Base-by-base conservation (phyloP, 2,797 vertebrate species). In the Halcyon chelicuti region DNA sequence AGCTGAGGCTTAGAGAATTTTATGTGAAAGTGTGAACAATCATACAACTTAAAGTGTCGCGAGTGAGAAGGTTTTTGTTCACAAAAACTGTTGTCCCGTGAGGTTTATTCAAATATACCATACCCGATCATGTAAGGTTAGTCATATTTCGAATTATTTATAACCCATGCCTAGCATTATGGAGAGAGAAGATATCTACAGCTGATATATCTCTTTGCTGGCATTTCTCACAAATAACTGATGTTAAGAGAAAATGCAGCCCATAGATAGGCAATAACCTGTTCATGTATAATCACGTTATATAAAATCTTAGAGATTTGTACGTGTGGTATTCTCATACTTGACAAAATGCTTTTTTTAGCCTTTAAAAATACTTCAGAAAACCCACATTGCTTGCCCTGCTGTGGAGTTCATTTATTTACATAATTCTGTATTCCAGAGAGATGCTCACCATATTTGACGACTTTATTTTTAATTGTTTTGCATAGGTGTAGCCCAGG, bases 281-380 rank as follows among this genome's bases (percentile, higher is more conserved):
- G 31, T 86, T 93, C 42, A 94, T 86, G 12, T 76, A 7, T 68
- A 82, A 40, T 35, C 40, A 88, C 51, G 16, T 40, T 87, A 4
- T 28, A 18, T 65, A 68, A 90, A 94, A 71, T 79, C 37, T 9
- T 63, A 28, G 65, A 58, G 25, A 70, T 61, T 76, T 73, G 4
- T 25, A 90, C 37, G 18, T 31, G 15, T 49, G 15, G 39, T 66
- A 12, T 68, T 91, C 63, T 90, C 28, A 17, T 72, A 63, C 37
- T 78, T 88, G 68, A 33, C 12, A 78, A 79, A 90, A 20, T 52
- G 58, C 47, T 33, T 96, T 57, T 79, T 96, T 90, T 81, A 75
- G 42, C 83, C 79, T 96, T 95, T 66, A 93, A 63, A 81, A 96
- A 96, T 51, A 78, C 90, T 94, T 94, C 75, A 88, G 92, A 94